A percentile compares a stretch with the other conserved stretches of the same genome.
These are phyloP conservation scores for Dicentrarchus labrax DNA, from an alignment of 2,113 vertebrate genomes.

Conservation along the genomic window DNA sequence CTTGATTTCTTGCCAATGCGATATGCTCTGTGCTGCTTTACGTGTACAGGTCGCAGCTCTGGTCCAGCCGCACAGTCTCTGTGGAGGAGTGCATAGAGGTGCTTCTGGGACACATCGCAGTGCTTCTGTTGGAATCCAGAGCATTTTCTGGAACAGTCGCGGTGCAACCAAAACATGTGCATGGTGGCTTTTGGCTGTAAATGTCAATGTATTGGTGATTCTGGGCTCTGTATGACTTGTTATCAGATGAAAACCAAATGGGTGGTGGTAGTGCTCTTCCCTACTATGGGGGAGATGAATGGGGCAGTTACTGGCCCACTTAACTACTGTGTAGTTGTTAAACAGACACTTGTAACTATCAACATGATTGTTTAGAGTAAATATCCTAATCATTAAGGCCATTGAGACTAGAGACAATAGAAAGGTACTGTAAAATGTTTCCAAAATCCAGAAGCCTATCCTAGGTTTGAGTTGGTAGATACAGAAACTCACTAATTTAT, in stretches of 20 bases:
- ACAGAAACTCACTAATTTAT: slow-evolving; percentile 4
- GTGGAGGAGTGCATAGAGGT: too few relatives aligned
- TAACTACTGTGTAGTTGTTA: not conserved
- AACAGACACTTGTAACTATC: not conserved
- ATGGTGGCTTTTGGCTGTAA: too few relatives aligned
- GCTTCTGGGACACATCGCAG: too few relatives aligned
- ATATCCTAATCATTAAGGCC: not conserved
- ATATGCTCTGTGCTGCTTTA: too few relatives aligned
- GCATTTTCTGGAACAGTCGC: too few relatives aligned
- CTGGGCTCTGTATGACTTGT: not conserved
- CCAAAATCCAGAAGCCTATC: not conserved
- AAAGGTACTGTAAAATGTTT: not conserved
- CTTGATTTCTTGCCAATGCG: too few relatives aligned
- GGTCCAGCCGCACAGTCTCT: not conserved
- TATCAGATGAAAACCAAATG: not conserved
- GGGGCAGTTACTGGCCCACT: not conserved
- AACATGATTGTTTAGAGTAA: not conserved
- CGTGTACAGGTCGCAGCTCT: too few relatives aligned
- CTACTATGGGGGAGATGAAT: not conserved
- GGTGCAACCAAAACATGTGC: too few relatives aligned
- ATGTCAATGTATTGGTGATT: not conserved
- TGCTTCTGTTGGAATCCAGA: too few relatives aligned
- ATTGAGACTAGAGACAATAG: not conserved
- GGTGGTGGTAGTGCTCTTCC: not conserved
- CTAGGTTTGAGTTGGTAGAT: not conserved